Evolutionary conservation across 1,140 invertebrate genomes (phyloP).

Genomic region (Pseudomyrmex dendroicus): DNA sequence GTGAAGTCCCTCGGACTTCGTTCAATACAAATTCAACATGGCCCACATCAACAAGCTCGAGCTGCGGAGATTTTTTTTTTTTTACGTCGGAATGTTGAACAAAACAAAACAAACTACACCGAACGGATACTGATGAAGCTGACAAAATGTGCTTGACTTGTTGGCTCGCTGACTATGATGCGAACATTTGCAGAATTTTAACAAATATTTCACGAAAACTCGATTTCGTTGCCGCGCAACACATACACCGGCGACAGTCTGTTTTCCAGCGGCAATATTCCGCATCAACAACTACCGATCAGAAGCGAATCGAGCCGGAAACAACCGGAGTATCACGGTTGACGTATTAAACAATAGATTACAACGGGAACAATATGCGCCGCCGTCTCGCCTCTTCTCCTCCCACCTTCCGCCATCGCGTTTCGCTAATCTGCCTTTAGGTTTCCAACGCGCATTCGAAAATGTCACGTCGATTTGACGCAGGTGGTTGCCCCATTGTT

Average conservation of each 20-base stretch:
- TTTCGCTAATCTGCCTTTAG: slow-evolving; percentile 72
- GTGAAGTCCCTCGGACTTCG: neutral
- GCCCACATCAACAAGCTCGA: slow-evolving; percentile 21
- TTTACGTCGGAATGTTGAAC: slow-evolving; percentile 30
- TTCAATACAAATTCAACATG: neutral
- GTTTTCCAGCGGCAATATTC: slow-evolving; percentile 12
- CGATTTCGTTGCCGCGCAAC: neutral
- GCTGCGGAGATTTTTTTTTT: neutral
- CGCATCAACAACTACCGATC: slow-evolving; percentile 49
- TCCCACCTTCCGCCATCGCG: slow-evolving; percentile 9
- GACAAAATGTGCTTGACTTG: neutral
- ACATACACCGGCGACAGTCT: neutral
- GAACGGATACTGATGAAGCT: neutral
- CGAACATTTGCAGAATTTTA: slow-evolving; percentile 36
- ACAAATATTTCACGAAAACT: slow-evolving; percentile 44
- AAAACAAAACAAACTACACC: neutral
- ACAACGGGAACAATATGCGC: slow-evolving; percentile 71
- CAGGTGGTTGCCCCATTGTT: slow-evolving; percentile 61
- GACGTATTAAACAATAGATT: slow-evolving; percentile 73
- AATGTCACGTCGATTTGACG: slow-evolving; percentile 67
- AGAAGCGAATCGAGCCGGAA: slow-evolving; percentile 33
- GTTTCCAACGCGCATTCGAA: slow-evolving; percentile 69
- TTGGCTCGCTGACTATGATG: neutral
- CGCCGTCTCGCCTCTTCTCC: slow-evolving; percentile 22
- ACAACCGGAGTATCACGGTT: slow-evolving; percentile 29